A percentile compares a stretch with the other conserved stretches of the same genome.
These are phyloP conservation scores for Iselma pallidipennis DNA, from an alignment of 2,888 invertebrate species.

Conservation along the genomic window DNA sequence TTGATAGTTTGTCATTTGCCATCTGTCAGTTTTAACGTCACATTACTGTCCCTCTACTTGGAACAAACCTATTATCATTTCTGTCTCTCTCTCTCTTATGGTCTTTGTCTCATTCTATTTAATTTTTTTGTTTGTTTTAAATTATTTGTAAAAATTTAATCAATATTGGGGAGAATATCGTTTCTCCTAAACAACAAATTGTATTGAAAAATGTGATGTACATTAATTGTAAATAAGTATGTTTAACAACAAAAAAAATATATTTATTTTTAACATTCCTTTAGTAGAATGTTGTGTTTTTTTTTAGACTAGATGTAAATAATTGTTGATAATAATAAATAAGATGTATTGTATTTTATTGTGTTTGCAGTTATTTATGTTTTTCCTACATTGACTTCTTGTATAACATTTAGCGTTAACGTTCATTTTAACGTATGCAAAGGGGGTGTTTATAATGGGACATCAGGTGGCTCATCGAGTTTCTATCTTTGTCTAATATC, in stretches of 20 bases:
- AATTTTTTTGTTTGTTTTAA: slow-evolving; percentile 4
- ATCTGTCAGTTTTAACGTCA: no score
- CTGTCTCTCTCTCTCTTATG: background rate
- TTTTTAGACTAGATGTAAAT: slow-evolving; percentile 23
- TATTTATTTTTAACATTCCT: slow-evolving; percentile 38
- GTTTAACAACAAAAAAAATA: slow-evolving; percentile 21
- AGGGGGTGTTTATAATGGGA: no score
- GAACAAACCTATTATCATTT: background rate
- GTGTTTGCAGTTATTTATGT: no score
- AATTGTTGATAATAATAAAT: slow-evolving; percentile 21
- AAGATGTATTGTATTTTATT: background rate
- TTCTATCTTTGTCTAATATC: no score
- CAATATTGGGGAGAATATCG: background rate
- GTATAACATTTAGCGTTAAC: no score
- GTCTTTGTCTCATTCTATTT: background rate
- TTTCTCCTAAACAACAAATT: background rate
- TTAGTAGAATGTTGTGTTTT: slow-evolving; percentile 33
- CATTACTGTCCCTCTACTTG: no score
- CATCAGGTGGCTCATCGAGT: no score
- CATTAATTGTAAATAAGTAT: slow-evolving; percentile 33
- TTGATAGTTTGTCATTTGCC: no score
- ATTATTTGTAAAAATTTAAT: background rate
- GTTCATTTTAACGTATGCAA: no score
- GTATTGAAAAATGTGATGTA: slow-evolving; percentile 16
- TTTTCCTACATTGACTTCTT: no score